Base-by-base conservation (phyloP, 1,140 invertebrate species). In the Anthonomus grandis region DNA sequence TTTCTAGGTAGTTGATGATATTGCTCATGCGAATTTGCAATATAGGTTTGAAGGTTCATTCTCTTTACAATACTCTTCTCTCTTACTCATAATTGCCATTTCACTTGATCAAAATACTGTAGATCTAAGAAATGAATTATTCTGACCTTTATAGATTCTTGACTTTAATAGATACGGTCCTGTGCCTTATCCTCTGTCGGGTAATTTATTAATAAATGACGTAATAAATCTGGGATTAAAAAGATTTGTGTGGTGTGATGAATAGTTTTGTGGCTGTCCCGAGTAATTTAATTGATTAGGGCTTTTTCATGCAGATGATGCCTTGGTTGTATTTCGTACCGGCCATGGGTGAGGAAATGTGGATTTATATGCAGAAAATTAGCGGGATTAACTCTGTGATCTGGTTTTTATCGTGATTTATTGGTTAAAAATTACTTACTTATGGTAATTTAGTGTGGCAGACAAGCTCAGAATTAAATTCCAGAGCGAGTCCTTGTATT, bases 191-290 rank as follows among this genome's bases (percentile, higher is more conserved):
- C 50, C 59, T 51, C n/a, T 57, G 57, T 56, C 65, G 65, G 69
- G 69, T 69, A 71, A 71, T 71, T 71, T 71, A 71, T 71, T 69
- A 69, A 66, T 71, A 70, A n/a, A 71, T 70, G 66, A 67, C 63
- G 64, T 62, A 65, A 70, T 71, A 71, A 71, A 71, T 70, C 70
- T 63, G 65, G 66, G 69, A 71, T 71, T 71, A 71, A 67, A 65
- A 67, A 68, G 69, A 70, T 70, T 70, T 69, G 69, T 69, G 68
- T 68, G 66, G 69, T 70, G 64, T 70, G 68, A 70, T 71, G 64
- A 68, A 71, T 70, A 63, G 61, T 55, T 31, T 47, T 31, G 48
- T 23, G 59, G 41, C 64, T 57, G 59, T 62, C 59, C 27, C 23
- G 52, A 45, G 51, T 56, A 60, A 63, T 63, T 64, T 64, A 64